Evolutionary conservation across 2,113 vertebrate genomes (phyloP), one percentile per base, ranked within the genome.

Genomic region (Rhineura floridana): DNA sequence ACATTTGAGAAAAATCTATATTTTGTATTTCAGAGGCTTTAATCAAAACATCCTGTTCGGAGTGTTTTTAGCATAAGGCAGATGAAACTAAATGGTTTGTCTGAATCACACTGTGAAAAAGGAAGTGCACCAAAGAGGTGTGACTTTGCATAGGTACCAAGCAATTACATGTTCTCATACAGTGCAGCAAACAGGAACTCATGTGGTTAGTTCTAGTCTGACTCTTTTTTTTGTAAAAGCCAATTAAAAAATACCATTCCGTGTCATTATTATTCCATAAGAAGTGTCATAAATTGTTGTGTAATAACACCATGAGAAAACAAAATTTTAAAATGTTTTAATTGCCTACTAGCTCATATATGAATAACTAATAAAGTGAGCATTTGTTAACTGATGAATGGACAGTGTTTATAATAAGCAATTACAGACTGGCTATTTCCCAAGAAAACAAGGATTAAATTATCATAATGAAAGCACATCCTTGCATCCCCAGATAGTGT

Each of bases 211-310:
- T 92, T 70, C 72, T 90, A 87, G 65, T 30, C 2, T 44, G 55
- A 86, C 87, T 63, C 19, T 69, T 70, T 77, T 3, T 62, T 89
- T 48, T 4, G 9, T 87, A 1, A n/a, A 85, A 39, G 55, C 13
- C 73, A 92, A 84, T 92, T 86, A 69, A 62, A 10, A 78, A 79
- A 4, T 33, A 19, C 83, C 89, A 92, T 91, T 81, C 84, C 85
- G 86, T 42, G 17, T 88, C 8, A 21, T 91, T 89, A 50, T 25
- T 81, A 83, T 63, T 59, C 86, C 59, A 67, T 28, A 39, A 33
- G 46, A 77, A 65, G n/a, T 86, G 55, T 28, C 33, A 42, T 86
- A 21, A 1, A 9, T 59, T 33, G 5, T 33, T 42, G 17, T 59
- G 3, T 69, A 81, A 83, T 72, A 65, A 23, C 44, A 84, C 78